Percentiles rank a stretch among this genome's conserved stretches.
Conservation (phyloP, 1,140 invertebrate genomes). For the Theocolax elegans region DNA sequence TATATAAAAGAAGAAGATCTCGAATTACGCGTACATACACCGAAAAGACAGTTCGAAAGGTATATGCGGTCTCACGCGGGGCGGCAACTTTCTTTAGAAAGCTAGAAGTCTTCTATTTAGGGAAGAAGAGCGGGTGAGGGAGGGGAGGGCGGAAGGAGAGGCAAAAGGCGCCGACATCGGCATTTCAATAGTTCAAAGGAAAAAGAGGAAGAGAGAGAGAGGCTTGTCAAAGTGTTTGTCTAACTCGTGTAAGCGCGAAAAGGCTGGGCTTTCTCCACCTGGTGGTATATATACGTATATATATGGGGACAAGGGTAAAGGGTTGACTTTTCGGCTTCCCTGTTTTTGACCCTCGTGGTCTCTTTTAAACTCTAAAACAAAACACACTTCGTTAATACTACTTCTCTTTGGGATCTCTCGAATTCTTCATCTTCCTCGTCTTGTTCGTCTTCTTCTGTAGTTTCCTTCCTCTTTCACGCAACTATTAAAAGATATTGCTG, state of each 20-base stretch:
- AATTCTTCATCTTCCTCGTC: no score
- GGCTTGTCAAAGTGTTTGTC: constrained; percentile 52
- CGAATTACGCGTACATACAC: constrained; percentile 11
- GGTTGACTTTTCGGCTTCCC: constrained; percentile 24
- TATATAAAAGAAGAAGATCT: no score
- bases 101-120: constrained; percentile 40
- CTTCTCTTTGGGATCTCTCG: neutral
- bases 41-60: neutral
- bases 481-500: constrained; percentile 15
- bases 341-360: neutral
- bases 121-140: no score
- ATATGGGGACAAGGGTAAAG: constrained; percentile 5
- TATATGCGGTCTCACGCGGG: neutral
- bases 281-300: no score
- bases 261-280: constrained; percentile 48
- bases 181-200: constrained; percentile 29
- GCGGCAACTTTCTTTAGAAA: constrained; percentile 51
- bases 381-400: neutral
- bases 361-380: neutral
- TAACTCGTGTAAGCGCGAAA: constrained; percentile 44
- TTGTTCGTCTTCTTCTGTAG: no score
- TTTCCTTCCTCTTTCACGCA: no score
- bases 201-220: no score
- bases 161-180: constrained; percentile 58
- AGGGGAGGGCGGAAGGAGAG: no score